These are phyloP conservation scores for Psettodes erumei DNA, from an alignment of 2,113 vertebrate genomes.

Conservation along the genomic window DNA sequence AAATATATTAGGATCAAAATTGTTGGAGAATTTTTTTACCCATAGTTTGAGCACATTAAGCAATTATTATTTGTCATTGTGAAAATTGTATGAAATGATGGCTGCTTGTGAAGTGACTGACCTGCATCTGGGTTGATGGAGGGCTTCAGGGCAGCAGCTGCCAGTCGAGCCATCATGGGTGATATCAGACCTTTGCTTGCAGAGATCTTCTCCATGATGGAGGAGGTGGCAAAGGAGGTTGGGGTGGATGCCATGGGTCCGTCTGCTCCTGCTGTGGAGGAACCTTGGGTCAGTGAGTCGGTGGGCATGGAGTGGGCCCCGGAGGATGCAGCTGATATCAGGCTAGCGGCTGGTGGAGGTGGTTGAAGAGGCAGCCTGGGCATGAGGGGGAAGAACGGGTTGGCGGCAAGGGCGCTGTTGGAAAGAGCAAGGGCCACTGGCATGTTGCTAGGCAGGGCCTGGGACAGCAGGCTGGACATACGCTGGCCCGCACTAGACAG, in stretches of 20 bases:
- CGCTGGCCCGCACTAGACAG: conserved; percentile 85
- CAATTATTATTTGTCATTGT: not conserved
- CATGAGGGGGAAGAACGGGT: conserved; percentile 92
- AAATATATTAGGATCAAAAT: too few species aligned
- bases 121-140: conserved; percentile 88
- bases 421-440: conserved; percentile 92
- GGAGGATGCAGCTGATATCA: conserved; percentile 85
- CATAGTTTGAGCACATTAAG: not conserved
- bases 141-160: conserved; percentile 96
- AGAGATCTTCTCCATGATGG: conserved; percentile 98
- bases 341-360: conserved; percentile 83
- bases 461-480: conserved; percentile 91
- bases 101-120: conserved; percentile 74
- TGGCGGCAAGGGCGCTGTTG: conserved; percentile 84
- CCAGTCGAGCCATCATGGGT: conserved; percentile 98
- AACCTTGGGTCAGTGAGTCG: conserved; percentile 85
- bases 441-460: conserved; percentile 92
- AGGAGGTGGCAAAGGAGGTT: conserved; percentile 86
- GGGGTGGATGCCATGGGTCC: conserved; percentile 78
- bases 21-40: too few species aligned
- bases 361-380: conserved; percentile 88
- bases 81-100: not conserved
- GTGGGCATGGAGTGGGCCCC: conserved; percentile 81
- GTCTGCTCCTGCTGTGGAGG: conserved; percentile 83
- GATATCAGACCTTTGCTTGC: conserved; percentile 98